Percentiles rank a stretch among this genome's conserved stretches.
Evolutionary conservation across 1,140 invertebrate species (phyloP).

Genomic region (Polypedilum vanderplanki): DNA sequence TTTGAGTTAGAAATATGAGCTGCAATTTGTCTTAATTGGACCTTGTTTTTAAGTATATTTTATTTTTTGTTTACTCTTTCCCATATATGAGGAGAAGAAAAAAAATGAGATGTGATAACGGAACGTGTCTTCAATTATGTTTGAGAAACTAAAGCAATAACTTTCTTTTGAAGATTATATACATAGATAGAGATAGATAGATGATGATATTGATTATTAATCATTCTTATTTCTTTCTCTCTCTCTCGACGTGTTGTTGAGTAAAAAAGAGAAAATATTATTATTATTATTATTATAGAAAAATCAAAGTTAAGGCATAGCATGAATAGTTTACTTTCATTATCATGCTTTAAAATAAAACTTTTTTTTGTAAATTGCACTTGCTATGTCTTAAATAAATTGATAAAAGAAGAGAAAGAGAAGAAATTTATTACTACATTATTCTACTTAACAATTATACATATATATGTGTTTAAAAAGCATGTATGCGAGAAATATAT

Average conservation of each 20-base stretch:
- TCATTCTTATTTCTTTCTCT: neutral
- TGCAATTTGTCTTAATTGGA: neutral
- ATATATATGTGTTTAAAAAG: too few relatives aligned
- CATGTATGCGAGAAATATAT: neutral
- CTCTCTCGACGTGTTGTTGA: neutral
- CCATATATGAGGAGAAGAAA: neutral
- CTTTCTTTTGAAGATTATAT: neutral
- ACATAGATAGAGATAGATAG: neutral
- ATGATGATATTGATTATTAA: conserved; percentile 19
- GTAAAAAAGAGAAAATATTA: neutral
- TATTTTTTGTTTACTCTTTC: neutral
- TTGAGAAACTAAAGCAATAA: too few relatives aligned
- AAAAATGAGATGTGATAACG: conserved; percentile 5
- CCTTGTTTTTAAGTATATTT: neutral
- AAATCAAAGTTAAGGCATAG: too few relatives aligned
- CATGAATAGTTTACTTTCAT: too few relatives aligned
- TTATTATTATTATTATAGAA: neutral
- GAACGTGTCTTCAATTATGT: neutral
- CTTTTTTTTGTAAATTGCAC: neutral
- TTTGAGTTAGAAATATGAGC: conserved; percentile 17
- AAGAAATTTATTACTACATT: too few relatives aligned
- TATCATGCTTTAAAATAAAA: too few relatives aligned
- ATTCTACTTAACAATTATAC: too few relatives aligned
- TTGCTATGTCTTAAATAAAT: too few relatives aligned
- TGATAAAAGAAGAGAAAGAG: too few relatives aligned